These are phyloP conservation scores for Tricholauxania praeusta DNA, from an alignment of 2,888 invertebrate genomes.

Conservation along the genomic window DNA sequence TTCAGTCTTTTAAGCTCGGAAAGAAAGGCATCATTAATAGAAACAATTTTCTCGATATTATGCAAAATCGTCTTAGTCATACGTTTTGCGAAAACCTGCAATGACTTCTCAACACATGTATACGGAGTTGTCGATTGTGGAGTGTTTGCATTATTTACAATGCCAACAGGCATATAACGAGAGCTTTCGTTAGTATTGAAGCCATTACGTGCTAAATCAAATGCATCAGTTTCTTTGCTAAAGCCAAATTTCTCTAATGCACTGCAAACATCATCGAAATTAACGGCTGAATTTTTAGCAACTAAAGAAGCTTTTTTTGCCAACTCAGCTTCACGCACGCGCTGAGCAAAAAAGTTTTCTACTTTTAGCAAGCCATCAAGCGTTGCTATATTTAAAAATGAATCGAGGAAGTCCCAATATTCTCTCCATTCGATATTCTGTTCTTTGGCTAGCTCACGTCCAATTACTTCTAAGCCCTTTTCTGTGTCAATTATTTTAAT, in stretches of 20 bases:
- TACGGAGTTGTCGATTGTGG: conserved; percentile 66
- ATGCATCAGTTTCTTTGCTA: conserved; percentile 33
- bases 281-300: conserved; percentile 39
- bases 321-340: conserved; percentile 43
- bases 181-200: conserved; percentile 34
- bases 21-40: conserved; percentile 73
- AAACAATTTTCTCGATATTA: conserved; percentile 71
- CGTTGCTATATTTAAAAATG: conserved; percentile 82
- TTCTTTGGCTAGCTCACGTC: conserved; percentile 78
- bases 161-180: conserved; percentile 38
- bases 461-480: conserved; percentile 90
- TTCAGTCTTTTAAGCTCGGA: conserved; percentile 78
- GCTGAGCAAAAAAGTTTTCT: conserved; percentile 76
- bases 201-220: conserved; percentile 28
- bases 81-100: conserved; percentile 78
- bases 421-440: conserved; percentile 87
- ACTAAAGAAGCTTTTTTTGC: conserved; percentile 42
- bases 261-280: conserved; percentile 53
- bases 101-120: conserved; percentile 73
- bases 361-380: conserved; percentile 79
- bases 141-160: conserved; percentile 43
- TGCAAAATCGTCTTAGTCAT: conserved; percentile 75
- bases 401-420: conserved; percentile 91
- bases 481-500: conserved; percentile 79
- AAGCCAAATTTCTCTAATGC: conserved; percentile 46